Percentiles rank a stretch among this genome's conserved stretches.
These are phyloP conservation scores for Petaurus breviceps DNA, from an alignment of 2,113 vertebrate species.

Conservation along the genomic window DNA sequence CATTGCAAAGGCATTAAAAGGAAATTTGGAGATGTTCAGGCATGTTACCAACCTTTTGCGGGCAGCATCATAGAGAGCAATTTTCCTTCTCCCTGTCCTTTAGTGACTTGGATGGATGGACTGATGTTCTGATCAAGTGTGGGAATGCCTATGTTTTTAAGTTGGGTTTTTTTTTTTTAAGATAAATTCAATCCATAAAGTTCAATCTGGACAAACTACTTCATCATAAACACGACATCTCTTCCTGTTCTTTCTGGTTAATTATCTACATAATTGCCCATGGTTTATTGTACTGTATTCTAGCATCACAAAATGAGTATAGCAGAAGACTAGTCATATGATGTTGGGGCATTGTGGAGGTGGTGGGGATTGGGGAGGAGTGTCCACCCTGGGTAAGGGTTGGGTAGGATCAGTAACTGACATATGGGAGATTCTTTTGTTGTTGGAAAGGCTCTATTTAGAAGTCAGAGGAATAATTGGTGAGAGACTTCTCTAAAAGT, in stretches of 20 bases:
- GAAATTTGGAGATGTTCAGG: neutral
- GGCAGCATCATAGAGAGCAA: neutral
- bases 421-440: neutral
- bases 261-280: conserved; percentile 54
- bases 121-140: neutral
- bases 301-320: conserved; percentile 21
- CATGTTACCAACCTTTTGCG: neutral
- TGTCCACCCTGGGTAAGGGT: neutral
- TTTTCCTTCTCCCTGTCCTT: neutral
- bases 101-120: neutral
- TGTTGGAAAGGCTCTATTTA: conserved; percentile 8
- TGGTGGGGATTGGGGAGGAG: neutral
- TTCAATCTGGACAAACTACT: conserved; percentile 30
- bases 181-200: conserved; percentile 12
- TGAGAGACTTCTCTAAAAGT: conserved; percentile 55
- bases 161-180: conserved; percentile 9
- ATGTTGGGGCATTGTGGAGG: neutral
- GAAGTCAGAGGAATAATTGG: conserved; percentile 40
- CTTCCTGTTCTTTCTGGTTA: conserved; percentile 3
- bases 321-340: neutral
- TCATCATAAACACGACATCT: conserved; percentile 30
- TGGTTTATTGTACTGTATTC: conserved; percentile 5
- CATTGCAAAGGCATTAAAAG: neutral
- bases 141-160: neutral
- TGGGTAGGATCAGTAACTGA: neutral